Conservation (phyloP, 2,888 invertebrate genomes). For the Trichogramma dendrolimi region DNA sequence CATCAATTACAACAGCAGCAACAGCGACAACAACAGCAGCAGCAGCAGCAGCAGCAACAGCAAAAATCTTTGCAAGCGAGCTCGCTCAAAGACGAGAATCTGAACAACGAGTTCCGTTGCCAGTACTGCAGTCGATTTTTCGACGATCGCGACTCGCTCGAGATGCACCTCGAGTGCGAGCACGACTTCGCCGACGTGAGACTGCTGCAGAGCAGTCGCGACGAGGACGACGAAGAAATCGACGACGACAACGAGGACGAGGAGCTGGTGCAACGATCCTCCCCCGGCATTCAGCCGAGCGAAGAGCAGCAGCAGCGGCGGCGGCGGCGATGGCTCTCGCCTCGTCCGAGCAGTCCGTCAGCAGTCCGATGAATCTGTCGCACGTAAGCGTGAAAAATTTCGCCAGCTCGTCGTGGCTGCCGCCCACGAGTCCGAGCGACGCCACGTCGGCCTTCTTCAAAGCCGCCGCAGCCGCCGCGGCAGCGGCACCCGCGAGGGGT, state of each 20-base stretch:
- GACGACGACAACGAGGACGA: no score
- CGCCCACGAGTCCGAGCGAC: constrained; percentile 25
- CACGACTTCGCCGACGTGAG: constrained; percentile 32
- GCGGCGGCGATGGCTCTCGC: constrained; percentile 8
- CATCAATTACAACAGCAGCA: constrained; percentile 18
- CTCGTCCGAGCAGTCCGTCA: constrained; percentile 37
- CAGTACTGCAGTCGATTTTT: constrained; percentile 46
- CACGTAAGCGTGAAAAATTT: constrained; percentile 46
- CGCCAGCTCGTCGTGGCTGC: constrained; percentile 43
- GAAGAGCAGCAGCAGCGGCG: constrained; percentile 4
- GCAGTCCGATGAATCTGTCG: constrained; percentile 45
- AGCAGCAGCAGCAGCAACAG: constrained; percentile 24
- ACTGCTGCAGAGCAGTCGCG: no score
- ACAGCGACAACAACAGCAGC: constrained; percentile 27
- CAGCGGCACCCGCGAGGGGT: constrained; percentile 3
- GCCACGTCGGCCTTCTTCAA: constrained; percentile 29
- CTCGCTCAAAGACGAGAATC: constrained; percentile 44
- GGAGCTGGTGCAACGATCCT: no score
- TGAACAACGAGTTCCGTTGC: constrained; percentile 45
- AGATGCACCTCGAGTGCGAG: constrained; percentile 44
- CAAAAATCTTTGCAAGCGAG: constrained; percentile 40
- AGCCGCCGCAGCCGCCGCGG: constrained; percentile 7
- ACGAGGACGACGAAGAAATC: no score
- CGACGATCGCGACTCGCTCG: constrained; percentile 40
- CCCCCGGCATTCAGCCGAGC: background rate